Base-by-base conservation (phyloP, 2,113 vertebrate species). In the Aphelocoma coerulescens region DNA sequence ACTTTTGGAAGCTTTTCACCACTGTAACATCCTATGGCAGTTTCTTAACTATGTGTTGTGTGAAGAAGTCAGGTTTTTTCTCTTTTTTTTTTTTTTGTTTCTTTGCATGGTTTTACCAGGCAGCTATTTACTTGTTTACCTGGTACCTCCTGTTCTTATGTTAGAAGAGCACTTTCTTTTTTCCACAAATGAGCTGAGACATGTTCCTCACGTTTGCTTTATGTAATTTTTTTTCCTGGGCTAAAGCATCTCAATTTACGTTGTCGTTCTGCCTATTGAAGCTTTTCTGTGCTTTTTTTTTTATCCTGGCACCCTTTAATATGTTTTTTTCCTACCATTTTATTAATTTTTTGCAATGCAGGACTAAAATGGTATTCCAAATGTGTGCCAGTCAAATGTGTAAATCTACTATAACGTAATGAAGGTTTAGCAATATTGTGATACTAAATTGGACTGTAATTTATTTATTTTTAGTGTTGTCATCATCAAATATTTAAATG, bases 401-500 rank as follows among this genome's bases (percentile, higher is more conserved):
- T 63, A 82, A 77, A 85, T 65, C 52, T 18, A n/a, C 21, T 65
- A 6, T n/a, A 61, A 33, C 24, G 19, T 59, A 81, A 59, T 39
- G 74, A 93, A 81, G 18, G 33, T 87, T 85, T 85, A 72, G 52
- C 43, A 78, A 35, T 91, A 89, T 48, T 84, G 26, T 84, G 79
- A 58, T 81, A 66, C 43, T 77, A 66, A 74, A 30, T 67, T 91
- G 55, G 58, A 46, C 48, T 84, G 57, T 91, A 80, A 86, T 86
- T 92, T 95, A 93, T 94, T 95, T 93, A 74, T 86, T 93, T 83
- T 84, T 88, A 59, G 48, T 74, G 48, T 84, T 92, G 92, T 83
- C 35, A n/a, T 86, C 55, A 81, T 95, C 48, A 91, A 92, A 86
- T 67, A 86, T 95, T 92, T 92, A 95, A 74, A 43, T 62, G 26